Conservation (phyloP, 2,888 invertebrate species). For the Drosophila niveifrons region DNA sequence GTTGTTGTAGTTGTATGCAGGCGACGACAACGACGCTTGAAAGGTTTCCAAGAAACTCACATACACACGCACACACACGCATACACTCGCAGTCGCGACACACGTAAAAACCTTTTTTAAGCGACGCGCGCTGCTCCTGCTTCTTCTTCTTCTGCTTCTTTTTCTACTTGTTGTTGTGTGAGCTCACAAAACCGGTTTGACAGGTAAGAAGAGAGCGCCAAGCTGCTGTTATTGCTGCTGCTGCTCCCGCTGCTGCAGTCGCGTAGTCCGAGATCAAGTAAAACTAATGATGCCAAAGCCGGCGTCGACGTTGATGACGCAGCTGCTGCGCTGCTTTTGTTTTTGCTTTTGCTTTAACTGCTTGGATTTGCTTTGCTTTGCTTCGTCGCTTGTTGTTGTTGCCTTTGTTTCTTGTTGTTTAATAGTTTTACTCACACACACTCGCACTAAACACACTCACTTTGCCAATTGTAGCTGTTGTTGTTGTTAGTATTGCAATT, state of each 20-base stretch:
- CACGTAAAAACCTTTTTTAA: slow-evolving; percentile 45
- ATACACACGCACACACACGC: slow-evolving; percentile 21
- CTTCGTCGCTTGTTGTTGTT: slow-evolving; percentile 28
- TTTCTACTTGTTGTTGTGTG: slow-evolving; percentile 33
- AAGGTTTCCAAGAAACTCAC: slow-evolving; percentile 78
- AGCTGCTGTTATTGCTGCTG: slow-evolving; percentile 17
- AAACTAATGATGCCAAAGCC: slow-evolving; percentile 75
- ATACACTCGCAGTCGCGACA: slow-evolving; percentile 23
- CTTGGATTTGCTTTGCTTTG: slow-evolving; percentile 14
- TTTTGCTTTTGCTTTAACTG: slow-evolving; percentile 25
- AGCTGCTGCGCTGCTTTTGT: slow-evolving; percentile 51
- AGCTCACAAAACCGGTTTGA: slow-evolving; percentile 78
- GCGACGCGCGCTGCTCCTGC: slow-evolving; percentile 51
- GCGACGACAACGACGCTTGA: slow-evolving; percentile 72
- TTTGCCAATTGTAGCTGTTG: slow-evolving; percentile 21
- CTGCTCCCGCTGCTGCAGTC: background rate
- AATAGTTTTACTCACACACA: slow-evolving; percentile 36
- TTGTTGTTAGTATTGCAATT: slow-evolving; percentile 34
- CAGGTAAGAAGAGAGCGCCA: slow-evolving; percentile 70
- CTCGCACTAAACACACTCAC: slow-evolving; percentile 4
- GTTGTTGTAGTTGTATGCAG: slow-evolving; percentile 50
- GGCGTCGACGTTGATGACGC: slow-evolving; percentile 70
- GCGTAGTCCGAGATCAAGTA: slow-evolving; percentile 58
- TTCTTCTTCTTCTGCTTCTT: slow-evolving; percentile 42
- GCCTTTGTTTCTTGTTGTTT: slow-evolving; percentile 26